phyloP scores from a whole-genome alignment of 1,140 invertebrate species.

The Lordiphosa collinella region DNA sequence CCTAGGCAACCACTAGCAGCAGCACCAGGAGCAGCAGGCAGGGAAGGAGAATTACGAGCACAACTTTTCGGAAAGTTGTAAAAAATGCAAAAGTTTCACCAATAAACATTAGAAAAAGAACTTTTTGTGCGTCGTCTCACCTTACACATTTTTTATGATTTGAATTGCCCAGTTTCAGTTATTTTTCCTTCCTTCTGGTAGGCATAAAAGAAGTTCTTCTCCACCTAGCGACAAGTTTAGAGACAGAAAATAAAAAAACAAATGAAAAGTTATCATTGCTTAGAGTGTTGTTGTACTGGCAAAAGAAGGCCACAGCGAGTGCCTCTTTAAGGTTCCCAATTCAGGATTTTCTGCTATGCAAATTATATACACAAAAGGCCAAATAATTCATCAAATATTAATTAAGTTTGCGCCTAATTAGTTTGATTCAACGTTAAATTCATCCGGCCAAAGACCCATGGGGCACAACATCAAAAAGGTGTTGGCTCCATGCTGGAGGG shows the following conservation, averaged over 20 bases:
- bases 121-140: constrained; percentile 55
- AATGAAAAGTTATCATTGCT: no score
- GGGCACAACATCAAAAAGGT: constrained; percentile 64
- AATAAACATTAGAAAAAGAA: constrained; percentile 76
- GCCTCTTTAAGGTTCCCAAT: constrained; percentile 4
- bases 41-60: constrained; percentile 16
- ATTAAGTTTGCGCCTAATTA: constrained; percentile 70
- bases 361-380: constrained; percentile 35
- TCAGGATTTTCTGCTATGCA: constrained; percentile 1
- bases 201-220: constrained; percentile 36
- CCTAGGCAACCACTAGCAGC: constrained; percentile 36
- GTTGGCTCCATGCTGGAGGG: constrained; percentile 37
- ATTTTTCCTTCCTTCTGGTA: background rate
- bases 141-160: constrained; percentile 52
- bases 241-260: no score
- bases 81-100: constrained; percentile 73
- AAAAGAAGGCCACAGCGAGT: constrained; percentile 20
- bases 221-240: constrained; percentile 55
- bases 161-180: constrained; percentile 19
- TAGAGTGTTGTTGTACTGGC: no score
- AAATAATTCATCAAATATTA: constrained; percentile 65
- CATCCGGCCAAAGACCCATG: background rate
- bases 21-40: background rate
- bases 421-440: constrained; percentile 45
- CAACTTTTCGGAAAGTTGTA: constrained; percentile 63